Evolutionary conservation across 2,113 vertebrate species (phyloP), one percentile per base, ranked within the genome.

Genomic region (Albula goreensis): DNA sequence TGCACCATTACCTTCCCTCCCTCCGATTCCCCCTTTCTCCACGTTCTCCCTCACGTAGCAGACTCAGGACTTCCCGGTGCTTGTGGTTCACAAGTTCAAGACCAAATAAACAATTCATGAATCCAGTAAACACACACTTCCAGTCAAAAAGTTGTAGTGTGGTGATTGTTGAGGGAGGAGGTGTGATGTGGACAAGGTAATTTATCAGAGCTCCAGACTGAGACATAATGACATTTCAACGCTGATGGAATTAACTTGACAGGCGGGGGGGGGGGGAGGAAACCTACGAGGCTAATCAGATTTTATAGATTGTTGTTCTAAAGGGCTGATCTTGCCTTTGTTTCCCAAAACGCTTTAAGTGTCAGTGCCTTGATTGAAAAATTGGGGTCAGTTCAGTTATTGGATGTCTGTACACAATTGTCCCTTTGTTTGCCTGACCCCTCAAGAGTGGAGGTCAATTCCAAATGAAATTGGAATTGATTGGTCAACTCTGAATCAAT

Each of bases 391-490:
- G 60, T 10, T 52, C 53, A 86, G 88, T 89, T 93, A 93, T 93
- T 89, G 90, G 90, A 90, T 89, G 90, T 90, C 91, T 90, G 90
- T 90, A 90, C 8, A 79, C 84, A 80, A 88, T 87, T 82, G 83
- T 86, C 90, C 90, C 85, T 91, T 92, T 94, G 92, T 94, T 92
- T 93, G 91, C 89, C 80, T 86, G 89, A 90, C 81, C 89, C 85
- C 85, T 89, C 86, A 86, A 19, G 83, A 92, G 90, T 90, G 78
- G 9, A 49, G 60, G 90, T 93, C 93, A 93, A 94, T 93, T 91
- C 80, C 78, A 83, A 89, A 89, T 93, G 87, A 92, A 94, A 95
- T 93, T 95, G 91, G 89, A 94, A 96, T 95, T 91, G 95, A 96
- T 93, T 91, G 88, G 88, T 82, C 60, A 90, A 87, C 90, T 89